Evolutionary conservation across 1,140 invertebrate genomes (phyloP).

Genomic region (Diuraphis noxia): DNA sequence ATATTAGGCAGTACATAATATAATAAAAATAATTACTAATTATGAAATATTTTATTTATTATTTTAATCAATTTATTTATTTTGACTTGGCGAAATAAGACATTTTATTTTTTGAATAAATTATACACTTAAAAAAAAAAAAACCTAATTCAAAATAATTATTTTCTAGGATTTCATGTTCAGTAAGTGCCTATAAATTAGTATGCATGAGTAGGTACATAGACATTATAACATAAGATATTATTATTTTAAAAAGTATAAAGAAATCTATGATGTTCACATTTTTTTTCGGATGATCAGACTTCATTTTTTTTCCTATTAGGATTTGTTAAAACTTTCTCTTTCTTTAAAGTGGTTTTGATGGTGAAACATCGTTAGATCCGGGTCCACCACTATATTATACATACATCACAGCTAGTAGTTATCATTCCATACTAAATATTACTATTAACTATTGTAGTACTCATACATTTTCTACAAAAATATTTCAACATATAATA

Average conservation of each 20-base stretch:
- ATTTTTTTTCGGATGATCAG: background rate
- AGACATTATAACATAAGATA: background rate
- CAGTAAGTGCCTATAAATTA: background rate
- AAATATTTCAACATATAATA: background rate
- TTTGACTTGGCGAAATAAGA: too few relatives aligned
- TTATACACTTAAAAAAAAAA: too few relatives aligned
- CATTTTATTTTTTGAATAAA: background rate
- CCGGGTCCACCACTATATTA: constrained; percentile 23
- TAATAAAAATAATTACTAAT: background rate
- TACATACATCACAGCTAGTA: background rate
- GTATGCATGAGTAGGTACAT: background rate
- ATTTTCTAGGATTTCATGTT: background rate
- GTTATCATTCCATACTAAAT: background rate
- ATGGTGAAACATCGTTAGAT: constrained; percentile 27
- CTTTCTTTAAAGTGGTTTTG: constrained; percentile 1
- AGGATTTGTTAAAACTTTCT: constrained; percentile 16
- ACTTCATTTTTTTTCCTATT: background rate
- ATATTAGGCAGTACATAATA: background rate
- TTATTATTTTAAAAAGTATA: background rate
- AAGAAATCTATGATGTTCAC: background rate
- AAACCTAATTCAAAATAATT: background rate
- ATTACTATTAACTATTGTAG: background rate
- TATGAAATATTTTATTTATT: background rate
- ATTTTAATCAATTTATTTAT: background rate
- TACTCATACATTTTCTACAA: background rate